These are phyloP conservation scores for Drosophila setosimentum DNA, from an alignment of 2,888 invertebrate species.

Conservation along the genomic window DNA sequence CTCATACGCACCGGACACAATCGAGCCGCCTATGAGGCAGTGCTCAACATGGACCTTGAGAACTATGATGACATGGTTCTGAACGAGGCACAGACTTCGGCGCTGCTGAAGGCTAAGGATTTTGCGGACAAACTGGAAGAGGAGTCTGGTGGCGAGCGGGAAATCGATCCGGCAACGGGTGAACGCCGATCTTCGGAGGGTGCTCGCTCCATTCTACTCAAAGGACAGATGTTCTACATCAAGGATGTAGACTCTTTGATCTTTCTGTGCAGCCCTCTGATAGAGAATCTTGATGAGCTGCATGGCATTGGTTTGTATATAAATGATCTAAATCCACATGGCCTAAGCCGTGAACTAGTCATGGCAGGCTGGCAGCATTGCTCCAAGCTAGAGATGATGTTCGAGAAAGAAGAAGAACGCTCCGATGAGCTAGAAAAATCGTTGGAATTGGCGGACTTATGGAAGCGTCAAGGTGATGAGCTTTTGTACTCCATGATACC, in stretches of 20 bases:
- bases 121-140: constrained; percentile 42
- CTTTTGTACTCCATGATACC: constrained; percentile 97
- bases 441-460: constrained; percentile 91
- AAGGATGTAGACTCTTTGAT: constrained; percentile 92
- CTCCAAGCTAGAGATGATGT: constrained; percentile 92
- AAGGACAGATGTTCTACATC: constrained; percentile 94
- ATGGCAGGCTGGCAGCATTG: constrained; percentile 94
- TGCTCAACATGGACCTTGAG: constrained; percentile 78
- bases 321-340: constrained; percentile 94
- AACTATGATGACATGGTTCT: constrained; percentile 76
- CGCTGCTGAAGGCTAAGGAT: constrained; percentile 58
- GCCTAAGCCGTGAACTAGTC: constrained; percentile 93
- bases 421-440: constrained; percentile 92
- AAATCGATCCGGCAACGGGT: constrained; percentile 71
- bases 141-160: constrained; percentile 44
- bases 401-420: constrained; percentile 92
- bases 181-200: constrained; percentile 75
- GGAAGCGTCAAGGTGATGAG: constrained; percentile 94
- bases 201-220: constrained; percentile 89
- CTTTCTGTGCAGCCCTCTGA: constrained; percentile 95
- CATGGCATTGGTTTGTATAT: constrained; percentile 91
- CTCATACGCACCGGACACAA: constrained; percentile 87
- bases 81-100: constrained; percentile 70
- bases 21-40: constrained; percentile 75
- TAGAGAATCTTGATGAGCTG: constrained; percentile 93